Base-by-base conservation (phyloP, 2,888 invertebrate genomes). In the Sinelater perroti region DNA sequence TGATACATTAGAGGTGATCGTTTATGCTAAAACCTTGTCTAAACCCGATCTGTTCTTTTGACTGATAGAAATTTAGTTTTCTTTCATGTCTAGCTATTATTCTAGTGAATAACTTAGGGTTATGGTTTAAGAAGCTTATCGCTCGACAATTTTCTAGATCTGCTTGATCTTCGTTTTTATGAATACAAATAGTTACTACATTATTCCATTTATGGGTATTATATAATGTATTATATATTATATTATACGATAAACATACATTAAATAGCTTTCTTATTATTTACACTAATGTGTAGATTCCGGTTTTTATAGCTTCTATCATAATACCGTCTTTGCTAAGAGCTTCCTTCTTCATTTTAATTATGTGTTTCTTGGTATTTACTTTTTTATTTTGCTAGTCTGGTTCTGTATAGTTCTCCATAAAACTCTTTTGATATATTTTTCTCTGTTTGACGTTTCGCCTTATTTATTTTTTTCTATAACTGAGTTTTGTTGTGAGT, bases 391-490 rank as follows among this genome's bases (percentile, higher is more conserved):
- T 10, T 33, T 33, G 3, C 14, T 33, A 13, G 13, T 13, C 4
- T 33, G 13, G 14, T 33, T 11, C 33, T 33, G 33, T 33, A 33
- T 13, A 33, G 13, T 33, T 33, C 3, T 13, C 13, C 10, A 8
- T 33, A 13, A 11, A 33, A 33, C 10, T 33, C 2, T 8, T 33
- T 16, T 33, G 7, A 13, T 3, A 33, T 2, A n/a, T 8, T 33
- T 16, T 8, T 33, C 33, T 33, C 14, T 33, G 33, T 13, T 33
- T 10, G 33, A 33, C 8, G 33, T 33, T 8, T 13, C 33, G 13
- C 14, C 33, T 33, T 33, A 14, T 33, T 33, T 33, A n/a, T 30
- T n/a, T 30, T 30, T 30, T 30, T 30, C n/a, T 11, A 11, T 30
- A 3, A 30, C 8, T 30, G 7, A 24, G 3, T 30, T 30, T 30